Percentiles rank a stretch among this genome's conserved stretches.
Conservation (phyloP, 2,797 vertebrate genomes). For the Sebastes glaucus region DNA sequence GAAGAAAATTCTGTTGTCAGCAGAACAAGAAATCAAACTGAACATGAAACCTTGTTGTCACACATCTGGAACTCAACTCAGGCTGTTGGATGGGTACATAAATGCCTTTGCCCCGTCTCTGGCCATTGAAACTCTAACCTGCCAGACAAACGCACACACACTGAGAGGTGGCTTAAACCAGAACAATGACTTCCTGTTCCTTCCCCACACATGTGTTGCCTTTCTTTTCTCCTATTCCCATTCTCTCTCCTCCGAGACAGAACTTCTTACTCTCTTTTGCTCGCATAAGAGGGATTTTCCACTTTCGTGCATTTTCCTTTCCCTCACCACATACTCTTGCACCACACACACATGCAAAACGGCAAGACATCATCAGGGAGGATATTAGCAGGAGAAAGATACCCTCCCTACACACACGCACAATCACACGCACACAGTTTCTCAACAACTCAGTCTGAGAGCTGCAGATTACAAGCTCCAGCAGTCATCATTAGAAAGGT, state of each 20-base stretch:
- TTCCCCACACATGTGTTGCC: not conserved
- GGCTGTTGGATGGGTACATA: not conserved
- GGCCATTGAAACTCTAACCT: not conserved
- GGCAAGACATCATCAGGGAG: not conserved
- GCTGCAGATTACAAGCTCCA: not conserved
- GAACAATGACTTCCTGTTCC: not conserved
- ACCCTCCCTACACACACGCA: not conserved
- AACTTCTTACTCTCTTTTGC: not conserved
- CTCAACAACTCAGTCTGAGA: not conserved
- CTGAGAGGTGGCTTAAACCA: too few relatives aligned
- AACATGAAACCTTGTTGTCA: not conserved
- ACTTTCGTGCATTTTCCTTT: not conserved
- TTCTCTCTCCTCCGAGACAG: not conserved
- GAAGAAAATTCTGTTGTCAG: not conserved
- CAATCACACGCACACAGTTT: not conserved
- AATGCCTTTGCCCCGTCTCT: not conserved
- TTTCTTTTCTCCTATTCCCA: not conserved
- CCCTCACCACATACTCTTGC: not conserved
- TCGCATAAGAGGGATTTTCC: not conserved
- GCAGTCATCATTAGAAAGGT: slow-evolving; percentile 14
- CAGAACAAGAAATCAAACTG: not conserved
- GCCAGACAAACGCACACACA: too few relatives aligned
- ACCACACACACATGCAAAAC: not conserved
- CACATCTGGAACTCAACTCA: not conserved
- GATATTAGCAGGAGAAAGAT: not conserved